Conservation (phyloP, 2,113 vertebrate genomes). For the Cheirogaleus medius region DNA sequence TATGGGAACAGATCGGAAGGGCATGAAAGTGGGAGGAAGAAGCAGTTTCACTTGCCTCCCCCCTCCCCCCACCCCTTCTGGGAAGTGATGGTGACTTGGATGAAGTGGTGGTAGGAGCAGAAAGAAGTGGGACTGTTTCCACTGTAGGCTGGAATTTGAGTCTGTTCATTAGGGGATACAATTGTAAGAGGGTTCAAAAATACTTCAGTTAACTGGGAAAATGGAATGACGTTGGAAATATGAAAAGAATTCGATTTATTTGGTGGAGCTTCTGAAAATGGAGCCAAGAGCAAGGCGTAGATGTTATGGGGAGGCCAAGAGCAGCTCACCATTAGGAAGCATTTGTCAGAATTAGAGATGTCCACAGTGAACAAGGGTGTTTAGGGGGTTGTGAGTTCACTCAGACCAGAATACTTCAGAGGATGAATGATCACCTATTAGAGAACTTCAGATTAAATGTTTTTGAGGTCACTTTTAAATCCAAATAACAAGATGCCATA, state of each 20-base stretch:
- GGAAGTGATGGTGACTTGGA: neutral
- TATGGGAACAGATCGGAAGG: neutral
- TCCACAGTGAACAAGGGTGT: neutral
- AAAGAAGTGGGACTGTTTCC: neutral
- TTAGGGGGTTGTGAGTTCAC: neutral
- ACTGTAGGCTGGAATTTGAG: neutral
- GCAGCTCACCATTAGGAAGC: neutral
- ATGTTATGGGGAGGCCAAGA: neutral
- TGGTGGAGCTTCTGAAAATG: neutral
- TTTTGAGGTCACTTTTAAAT: neutral
- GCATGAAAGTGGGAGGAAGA: neutral
- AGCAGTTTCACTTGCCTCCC: neutral
- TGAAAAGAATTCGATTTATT: neutral
- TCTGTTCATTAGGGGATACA: neutral
- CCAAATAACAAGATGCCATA: neutral
- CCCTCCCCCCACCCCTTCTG: too few species aligned
- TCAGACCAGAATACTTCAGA: neutral
- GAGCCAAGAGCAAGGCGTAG: neutral
- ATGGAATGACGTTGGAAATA: neutral
- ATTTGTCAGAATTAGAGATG: neutral
- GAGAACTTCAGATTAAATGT: neutral
- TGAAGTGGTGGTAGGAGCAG: neutral
- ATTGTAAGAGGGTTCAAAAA: neutral
- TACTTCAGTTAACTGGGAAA: neutral
- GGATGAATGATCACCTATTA: neutral